Base-by-base conservation (phyloP, 2,797 vertebrate genomes). In the Orestias chungarensis region DNA sequence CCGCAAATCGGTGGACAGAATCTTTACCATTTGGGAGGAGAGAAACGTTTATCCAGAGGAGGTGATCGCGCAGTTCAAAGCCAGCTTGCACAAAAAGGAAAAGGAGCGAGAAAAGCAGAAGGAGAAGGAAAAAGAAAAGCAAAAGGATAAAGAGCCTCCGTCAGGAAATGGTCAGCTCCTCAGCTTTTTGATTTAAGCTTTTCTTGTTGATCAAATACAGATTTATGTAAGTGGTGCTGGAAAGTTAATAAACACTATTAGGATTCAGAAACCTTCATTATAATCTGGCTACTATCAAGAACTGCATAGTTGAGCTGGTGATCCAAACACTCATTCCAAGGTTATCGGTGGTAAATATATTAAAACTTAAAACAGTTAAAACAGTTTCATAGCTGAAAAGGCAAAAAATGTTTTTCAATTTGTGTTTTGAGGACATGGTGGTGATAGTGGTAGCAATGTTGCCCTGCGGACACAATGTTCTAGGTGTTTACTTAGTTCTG, bases 21-120 rank as follows among this genome's bases (percentile, higher is more conserved):
- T 99, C 86, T 97, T 99, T 89, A 93, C 95, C 64, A 99, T 99
- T 81, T 99, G 97, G 98, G 97, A 98, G 90, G 97, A 99, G 85
- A 94, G 98, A 74, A 98, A 95, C 0, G 96, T 99, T 65, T 99
- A 99, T 84, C 95, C 96, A 0, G 97, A 97, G 86, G 97, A 99
- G 70, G 94, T 97, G 68, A 96, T 99, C 72, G 29, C 93, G 46
- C 93, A 96, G 43, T 91, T 99, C 10, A 97, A 96, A 86, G 87
- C 94, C 75, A 90, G 90, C 74, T 91, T 99, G 74, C 96, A 94
- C 94, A 96, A 96, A 94, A 94, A 92, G 82, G 94, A 94, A 44
- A 88, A 87, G 23, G 91, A 93, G 1, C 88, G 70, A 0, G 81
- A 86, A 0, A 87, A 75, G 2, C 79, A 86, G 1, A 86, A 69